Percentiles rank a stretch among this genome's conserved stretches.
Evolutionary conservation across 2,888 invertebrate genomes (phyloP).

Genomic region (Drosophila gaucha): DNA sequence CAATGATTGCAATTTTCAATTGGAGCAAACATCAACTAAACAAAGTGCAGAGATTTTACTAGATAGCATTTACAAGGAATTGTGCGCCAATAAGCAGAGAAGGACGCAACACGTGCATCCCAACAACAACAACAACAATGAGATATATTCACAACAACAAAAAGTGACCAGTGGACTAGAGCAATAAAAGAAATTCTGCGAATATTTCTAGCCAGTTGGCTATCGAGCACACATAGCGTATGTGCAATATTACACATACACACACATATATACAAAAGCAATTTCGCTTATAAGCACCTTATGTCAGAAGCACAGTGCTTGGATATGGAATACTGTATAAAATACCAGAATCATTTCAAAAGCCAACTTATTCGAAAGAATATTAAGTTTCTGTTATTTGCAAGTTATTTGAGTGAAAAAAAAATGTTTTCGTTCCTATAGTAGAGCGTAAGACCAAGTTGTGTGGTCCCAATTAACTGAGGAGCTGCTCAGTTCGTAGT

Average conservation of each 20-base stretch:
- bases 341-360: not conserved
- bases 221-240: constrained; percentile 51
- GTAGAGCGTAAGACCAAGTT: not conserved
- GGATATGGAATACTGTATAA: constrained; percentile 34
- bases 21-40: constrained; percentile 10
- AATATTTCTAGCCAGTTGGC: constrained; percentile 65
- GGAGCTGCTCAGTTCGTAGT: not conserved
- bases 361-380: not conserved
- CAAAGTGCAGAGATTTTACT: constrained; percentile 53
- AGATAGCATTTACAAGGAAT: constrained; percentile 56
- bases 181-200: constrained; percentile 74
- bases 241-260: constrained; percentile 48
- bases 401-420: not conserved
- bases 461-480: not conserved
- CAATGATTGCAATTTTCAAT: constrained; percentile 61
- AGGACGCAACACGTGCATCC: constrained; percentile 64
- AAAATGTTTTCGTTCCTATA: too few relatives aligned
- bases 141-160: constrained; percentile 18
- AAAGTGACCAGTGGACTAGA: constrained; percentile 56
- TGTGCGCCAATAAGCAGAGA: constrained; percentile 56
- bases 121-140: constrained; percentile 27
- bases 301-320: constrained; percentile 46
- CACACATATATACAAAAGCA: constrained; percentile 38
- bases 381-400: not conserved
- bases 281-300: constrained; percentile 70